phyloP scores from a whole-genome alignment of 2,113 vertebrate species.

The Mola mola region DNA sequence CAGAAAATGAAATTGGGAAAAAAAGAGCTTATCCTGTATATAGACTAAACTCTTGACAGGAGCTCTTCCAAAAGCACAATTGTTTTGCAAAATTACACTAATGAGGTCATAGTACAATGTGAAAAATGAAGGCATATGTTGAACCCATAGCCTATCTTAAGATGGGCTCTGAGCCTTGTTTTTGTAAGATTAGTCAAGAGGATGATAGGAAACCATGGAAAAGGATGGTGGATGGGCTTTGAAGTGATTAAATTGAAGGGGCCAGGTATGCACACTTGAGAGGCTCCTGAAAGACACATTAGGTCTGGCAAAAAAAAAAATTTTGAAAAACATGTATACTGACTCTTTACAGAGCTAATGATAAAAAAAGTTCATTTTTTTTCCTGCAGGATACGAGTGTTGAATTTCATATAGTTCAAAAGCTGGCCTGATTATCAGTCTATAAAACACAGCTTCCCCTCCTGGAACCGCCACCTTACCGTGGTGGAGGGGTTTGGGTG shows the following conservation, averaged over 20 bases:
- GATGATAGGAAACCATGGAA: conserved; percentile 58
- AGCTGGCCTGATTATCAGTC: conserved; percentile 8
- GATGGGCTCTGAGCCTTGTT: conserved; percentile 20
- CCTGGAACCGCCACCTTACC: no score
- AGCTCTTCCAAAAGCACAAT: not conserved
- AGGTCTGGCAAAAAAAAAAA: conserved; percentile 44
- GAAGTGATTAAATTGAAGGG: conserved; percentile 36
- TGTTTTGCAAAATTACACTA: conserved; percentile 22
- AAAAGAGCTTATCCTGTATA: not conserved
- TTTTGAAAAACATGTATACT: conserved; percentile 8
- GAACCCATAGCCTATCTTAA: no score
- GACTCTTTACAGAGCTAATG: conserved; percentile 17
- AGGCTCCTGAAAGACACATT: conserved; percentile 60
- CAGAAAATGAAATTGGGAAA: no score
- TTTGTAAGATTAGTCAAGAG: conserved; percentile 38
- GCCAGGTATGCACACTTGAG: conserved; percentile 54
- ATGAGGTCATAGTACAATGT: conserved; percentile 47
- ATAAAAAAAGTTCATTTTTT: conserved; percentile 4
- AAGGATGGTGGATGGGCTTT: conserved; percentile 40
- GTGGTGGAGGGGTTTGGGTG: no score
- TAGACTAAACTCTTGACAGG: not conserved
- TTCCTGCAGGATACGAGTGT: conserved; percentile 13
- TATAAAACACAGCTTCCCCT: no score
- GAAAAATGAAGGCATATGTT: conserved; percentile 62
- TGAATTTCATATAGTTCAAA: conserved; percentile 16